Conservation (phyloP, 2,113 vertebrate species). For the Clupea harengus region DNA sequence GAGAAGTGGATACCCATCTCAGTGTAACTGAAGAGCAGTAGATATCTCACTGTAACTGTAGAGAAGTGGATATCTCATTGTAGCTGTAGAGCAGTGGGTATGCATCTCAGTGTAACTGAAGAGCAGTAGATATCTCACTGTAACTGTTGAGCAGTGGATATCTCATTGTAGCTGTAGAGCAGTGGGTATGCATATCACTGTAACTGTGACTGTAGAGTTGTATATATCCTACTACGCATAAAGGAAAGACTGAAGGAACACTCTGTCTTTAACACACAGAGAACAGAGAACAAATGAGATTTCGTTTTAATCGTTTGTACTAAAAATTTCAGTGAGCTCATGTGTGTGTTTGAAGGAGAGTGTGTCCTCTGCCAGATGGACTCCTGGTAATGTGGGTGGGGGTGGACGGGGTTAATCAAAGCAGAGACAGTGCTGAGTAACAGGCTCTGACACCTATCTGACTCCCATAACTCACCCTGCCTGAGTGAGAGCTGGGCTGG, state of each 20-base stretch:
- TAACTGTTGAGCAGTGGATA: too few relatives aligned
- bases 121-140: too few relatives aligned
- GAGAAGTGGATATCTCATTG: too few relatives aligned
- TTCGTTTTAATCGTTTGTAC: not conserved
- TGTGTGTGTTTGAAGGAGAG: not conserved
- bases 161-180: too few relatives aligned
- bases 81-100: too few relatives aligned
- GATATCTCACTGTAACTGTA: too few relatives aligned
- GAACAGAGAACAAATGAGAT: not conserved
- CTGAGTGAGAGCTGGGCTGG: not conserved
- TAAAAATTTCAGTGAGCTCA: not conserved
- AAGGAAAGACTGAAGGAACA: not conserved
- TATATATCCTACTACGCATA: too few relatives aligned
- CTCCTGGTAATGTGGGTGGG: not conserved
- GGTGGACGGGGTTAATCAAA: not conserved
- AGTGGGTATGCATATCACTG: too few relatives aligned
- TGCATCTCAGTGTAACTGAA: too few relatives aligned
- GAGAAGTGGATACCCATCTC: too few relatives aligned
- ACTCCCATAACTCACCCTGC: not conserved
- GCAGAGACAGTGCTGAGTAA: not conserved
- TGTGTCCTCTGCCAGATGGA: not conserved
- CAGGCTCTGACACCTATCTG: not conserved
- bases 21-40: too few relatives aligned
- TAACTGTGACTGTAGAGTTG: too few relatives aligned
- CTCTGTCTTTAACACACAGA: not conserved